phyloP scores from a whole-genome alignment of 1,140 invertebrate genomes.

The Musca domestica region DNA sequence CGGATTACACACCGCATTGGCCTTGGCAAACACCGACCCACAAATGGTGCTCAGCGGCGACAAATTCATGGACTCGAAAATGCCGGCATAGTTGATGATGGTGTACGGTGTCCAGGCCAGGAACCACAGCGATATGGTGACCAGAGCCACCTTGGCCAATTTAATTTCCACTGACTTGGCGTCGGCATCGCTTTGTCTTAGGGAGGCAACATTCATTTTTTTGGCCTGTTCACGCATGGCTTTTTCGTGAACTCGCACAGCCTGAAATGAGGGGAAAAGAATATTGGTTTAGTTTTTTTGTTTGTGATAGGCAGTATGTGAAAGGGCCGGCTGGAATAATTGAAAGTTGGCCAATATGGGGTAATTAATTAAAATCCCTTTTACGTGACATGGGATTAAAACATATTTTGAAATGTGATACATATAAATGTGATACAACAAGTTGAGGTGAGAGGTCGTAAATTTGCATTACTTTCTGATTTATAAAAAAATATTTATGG shows the following conservation, averaged over 20 bases:
- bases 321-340: neutral
- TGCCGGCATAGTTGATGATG: slow-evolving; percentile 69
- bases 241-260: slow-evolving; percentile 69
- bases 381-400: too few species aligned
- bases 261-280: slow-evolving; percentile 44
- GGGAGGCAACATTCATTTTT: slow-evolving; percentile 70
- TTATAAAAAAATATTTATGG: too few species aligned
- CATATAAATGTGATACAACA: too few species aligned
- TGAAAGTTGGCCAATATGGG: too few species aligned
- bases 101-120: slow-evolving; percentile 75
- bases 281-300: neutral
- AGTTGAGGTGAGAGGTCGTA: neutral
- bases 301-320: neutral
- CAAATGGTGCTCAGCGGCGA: slow-evolving; percentile 67
- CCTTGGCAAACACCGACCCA: slow-evolving; percentile 68
- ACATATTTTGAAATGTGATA: neutral
- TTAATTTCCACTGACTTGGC: slow-evolving; percentile 62
- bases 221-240: slow-evolving; percentile 70
- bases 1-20: slow-evolving; percentile 67
- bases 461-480: neutral
- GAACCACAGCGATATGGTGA: slow-evolving; percentile 73
- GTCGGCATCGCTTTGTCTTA: slow-evolving; percentile 62
- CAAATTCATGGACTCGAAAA: slow-evolving; percentile 63
- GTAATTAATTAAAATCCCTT: too few species aligned
- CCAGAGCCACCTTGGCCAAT: slow-evolving; percentile 68